Evolutionary conservation across 1,140 invertebrate species (phyloP).

Genomic region (Eumaeus atala): DNA sequence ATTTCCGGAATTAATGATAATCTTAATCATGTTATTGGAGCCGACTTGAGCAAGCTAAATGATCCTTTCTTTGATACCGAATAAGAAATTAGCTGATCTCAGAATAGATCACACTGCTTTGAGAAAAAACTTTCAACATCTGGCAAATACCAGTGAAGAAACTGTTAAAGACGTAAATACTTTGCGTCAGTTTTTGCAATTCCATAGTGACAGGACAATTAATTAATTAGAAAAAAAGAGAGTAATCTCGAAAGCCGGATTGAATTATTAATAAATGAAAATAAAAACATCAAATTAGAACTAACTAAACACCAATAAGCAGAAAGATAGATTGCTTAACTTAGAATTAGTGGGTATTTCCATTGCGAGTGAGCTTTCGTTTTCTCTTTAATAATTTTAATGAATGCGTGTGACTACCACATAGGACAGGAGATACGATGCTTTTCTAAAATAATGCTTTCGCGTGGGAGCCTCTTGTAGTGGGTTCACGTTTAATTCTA

Average conservation of each 20-base stretch:
- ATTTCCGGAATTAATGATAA: neutral
- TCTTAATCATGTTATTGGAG: neutral
- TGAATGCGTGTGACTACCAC: too few relatives aligned
- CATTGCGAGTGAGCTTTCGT: too few relatives aligned
- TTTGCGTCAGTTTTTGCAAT: neutral
- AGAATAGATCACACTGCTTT: too few relatives aligned
- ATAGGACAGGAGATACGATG: too few relatives aligned
- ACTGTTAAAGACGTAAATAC: neutral
- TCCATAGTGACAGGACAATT: neutral
- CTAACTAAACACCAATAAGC: slow-evolving; percentile 6
- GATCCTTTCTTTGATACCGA: neutral
- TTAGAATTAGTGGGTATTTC: too few relatives aligned
- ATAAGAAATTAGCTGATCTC: neutral
- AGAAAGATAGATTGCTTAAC: slow-evolving; percentile 10
- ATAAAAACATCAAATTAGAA: neutral
- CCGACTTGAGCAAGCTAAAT: neutral
- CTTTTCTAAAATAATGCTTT: too few relatives aligned
- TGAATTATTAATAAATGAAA: neutral
- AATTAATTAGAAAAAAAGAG: neutral
- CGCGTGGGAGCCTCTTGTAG: too few relatives aligned
- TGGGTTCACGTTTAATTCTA: too few relatives aligned
- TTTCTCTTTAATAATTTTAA: too few relatives aligned
- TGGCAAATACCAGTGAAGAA: neutral
- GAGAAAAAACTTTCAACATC: neutral
- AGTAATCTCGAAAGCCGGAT: neutral